phyloP scores from a whole-genome alignment of 2,797 vertebrate genomes.

The Pangasius mekongensis region DNA sequence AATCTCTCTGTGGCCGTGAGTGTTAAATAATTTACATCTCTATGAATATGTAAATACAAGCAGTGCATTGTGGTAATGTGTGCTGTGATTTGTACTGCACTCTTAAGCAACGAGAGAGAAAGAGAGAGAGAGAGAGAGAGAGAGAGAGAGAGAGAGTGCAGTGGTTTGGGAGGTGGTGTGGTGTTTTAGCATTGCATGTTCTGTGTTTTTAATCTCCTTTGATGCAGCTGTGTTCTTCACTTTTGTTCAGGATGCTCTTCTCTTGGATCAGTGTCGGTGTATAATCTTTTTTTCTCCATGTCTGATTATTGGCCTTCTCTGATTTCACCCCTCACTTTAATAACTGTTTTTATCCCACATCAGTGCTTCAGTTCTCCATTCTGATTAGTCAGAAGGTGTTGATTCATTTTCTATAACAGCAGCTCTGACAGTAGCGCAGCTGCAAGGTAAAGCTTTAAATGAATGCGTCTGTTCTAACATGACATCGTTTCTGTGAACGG shows the following conservation, averaged over 20 bases:
- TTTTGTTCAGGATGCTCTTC: slow-evolving; percentile 57
- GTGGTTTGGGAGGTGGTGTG: slow-evolving; percentile 64
- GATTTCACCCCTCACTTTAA: not conserved
- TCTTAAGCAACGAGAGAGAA: not conserved
- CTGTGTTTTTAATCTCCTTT: slow-evolving; percentile 69
- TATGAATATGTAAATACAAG: slow-evolving; percentile 82
- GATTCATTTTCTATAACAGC: no score
- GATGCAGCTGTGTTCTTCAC: slow-evolving; percentile 70
- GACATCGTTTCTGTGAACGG: no score
- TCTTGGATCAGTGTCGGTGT: not conserved
- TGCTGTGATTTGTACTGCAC: slow-evolving; percentile 45
- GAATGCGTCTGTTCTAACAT: no score
- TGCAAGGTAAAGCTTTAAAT: no score
- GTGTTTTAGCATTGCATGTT: slow-evolving; percentile 61
- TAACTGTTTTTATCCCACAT: not conserved
- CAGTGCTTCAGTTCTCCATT: not conserved
- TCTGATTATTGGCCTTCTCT: not conserved
- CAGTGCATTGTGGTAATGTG: slow-evolving; percentile 48
- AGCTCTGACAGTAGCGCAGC: no score
- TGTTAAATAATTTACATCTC: slow-evolving; percentile 83
- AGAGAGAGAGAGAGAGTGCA: slow-evolving; percentile 37
- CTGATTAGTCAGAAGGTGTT: not conserved
- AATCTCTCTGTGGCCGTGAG: slow-evolving; percentile 66
- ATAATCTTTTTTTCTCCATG: no score
- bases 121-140: not conserved